phyloP scores from a whole-genome alignment of 2,888 invertebrate species.

The Hydrotaea cyrtoneurina region DNA sequence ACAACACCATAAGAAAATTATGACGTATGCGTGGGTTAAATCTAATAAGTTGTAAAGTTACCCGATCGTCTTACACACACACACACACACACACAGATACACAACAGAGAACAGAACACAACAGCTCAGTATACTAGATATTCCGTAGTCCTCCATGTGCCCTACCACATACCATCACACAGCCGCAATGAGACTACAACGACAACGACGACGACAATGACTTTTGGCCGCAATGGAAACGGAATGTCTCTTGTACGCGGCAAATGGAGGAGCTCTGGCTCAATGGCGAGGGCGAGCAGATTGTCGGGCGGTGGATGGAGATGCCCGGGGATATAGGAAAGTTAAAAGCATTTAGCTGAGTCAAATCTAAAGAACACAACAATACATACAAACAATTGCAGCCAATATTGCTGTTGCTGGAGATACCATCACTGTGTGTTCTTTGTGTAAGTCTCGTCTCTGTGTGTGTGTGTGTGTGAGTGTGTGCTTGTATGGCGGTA shows the following conservation, averaged over 20 bases:
- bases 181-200: background rate
- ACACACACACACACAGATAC: no score
- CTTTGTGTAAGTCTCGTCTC: no score
- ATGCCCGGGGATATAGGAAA: slow-evolving; percentile 8
- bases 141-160: background rate
- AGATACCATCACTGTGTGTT: no score
- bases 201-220: background rate
- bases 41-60: slow-evolving; percentile 16
- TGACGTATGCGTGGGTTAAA: slow-evolving; percentile 64
- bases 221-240: slow-evolving; percentile 24
- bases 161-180: background rate
- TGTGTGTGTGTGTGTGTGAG: background rate
- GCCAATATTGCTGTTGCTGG: slow-evolving; percentile 1
- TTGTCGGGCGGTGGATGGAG: background rate
- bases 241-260: background rate
- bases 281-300: background rate
- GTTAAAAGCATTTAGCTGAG: slow-evolving; percentile 54
- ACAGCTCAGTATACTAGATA: background rate
- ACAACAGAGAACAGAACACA: background rate
- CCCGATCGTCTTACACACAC: slow-evolving; percentile 8
- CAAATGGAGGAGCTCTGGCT: background rate
- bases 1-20: slow-evolving; percentile 50
- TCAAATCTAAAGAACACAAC: slow-evolving; percentile 42
- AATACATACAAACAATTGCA: slow-evolving; percentile 49
- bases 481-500: slow-evolving; percentile 9